Evolutionary conservation across 2,797 vertebrate species (phyloP).

Genomic region (Tamandua tetradactyla): DNA sequence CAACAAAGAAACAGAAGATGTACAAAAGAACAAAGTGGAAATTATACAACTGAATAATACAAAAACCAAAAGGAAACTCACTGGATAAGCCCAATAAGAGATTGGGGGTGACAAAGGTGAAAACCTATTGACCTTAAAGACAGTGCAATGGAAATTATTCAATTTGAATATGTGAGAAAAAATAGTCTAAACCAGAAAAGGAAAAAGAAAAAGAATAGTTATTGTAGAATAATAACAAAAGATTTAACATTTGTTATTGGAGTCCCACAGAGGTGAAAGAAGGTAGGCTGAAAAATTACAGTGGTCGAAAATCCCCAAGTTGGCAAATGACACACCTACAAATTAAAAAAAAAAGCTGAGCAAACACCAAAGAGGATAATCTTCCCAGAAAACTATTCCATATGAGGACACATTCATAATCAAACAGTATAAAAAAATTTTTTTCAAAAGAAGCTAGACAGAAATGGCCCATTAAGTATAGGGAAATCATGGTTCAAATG

Average conservation of each 20-base stretch:
- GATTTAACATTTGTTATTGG: background rate
- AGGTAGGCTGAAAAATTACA: background rate
- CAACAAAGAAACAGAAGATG: background rate
- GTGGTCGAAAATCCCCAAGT: background rate
- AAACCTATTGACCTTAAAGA: background rate
- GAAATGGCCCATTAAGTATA: background rate
- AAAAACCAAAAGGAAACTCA: slow-evolving; percentile 4
- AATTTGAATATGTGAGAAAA: background rate
- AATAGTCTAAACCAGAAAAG: background rate
- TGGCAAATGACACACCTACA: background rate
- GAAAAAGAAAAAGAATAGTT: no score
- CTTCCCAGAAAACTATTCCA: background rate
- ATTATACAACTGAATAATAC: background rate
- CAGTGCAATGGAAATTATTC: background rate
- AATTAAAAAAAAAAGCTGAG: background rate
- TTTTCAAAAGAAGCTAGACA: background rate
- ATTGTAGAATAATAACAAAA: background rate
- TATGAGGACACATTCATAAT: background rate
- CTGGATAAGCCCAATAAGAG: background rate
- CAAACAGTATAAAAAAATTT: no score
- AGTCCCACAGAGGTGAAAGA: background rate
- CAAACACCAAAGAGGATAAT: background rate
- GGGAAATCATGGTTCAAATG: background rate
- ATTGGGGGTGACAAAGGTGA: background rate
- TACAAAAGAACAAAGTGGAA: background rate